Evolutionary conservation across 2,888 invertebrate genomes (phyloP), one percentile per base, ranked within the genome.

Genomic region (Diadegma fenestrale): DNA sequence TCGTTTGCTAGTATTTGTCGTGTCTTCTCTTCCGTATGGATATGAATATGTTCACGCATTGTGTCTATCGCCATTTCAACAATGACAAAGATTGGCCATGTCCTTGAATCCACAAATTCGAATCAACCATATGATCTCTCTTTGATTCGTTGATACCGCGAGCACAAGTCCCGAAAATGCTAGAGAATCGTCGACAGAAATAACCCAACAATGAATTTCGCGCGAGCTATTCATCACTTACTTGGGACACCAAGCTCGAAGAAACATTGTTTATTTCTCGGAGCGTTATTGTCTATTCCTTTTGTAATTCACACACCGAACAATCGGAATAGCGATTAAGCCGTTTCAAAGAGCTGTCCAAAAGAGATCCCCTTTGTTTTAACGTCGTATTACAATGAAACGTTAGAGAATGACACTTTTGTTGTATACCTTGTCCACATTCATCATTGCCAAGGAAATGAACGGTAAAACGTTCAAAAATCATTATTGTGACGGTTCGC

Each of bases 51-150:
- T 72, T 8, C 26, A 17, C 37, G 19, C 51, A 64, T 33, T 83
- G 87, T 81, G 84, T 80, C 58, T 88, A 90, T 91, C 91, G 91
- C 91, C 87, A 85, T 71, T 80, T 80, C 80, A 89, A 91, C 90
- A 91, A 91, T 91, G 88, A 88, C 86, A 85, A 78, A 82, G 86
- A 45, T 54, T 58, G 61, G 41, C 26, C 45, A 19, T 45, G 19
- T 14, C 22, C 14, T 43, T 33, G 41, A 43, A 71, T 75, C 58
- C 33, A 37, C 68, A 54, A 73, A 63, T 19, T 22, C 61, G 10
- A 51, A 33, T 73, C 5, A 14, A 45, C n/a, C n/a, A 54, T 10
- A 75, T 54, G 54, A n/a, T 76, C 48, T 26, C 14, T 76, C 48
- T 26, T 12, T n/a, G 26, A 43, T 51, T 54, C 14, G 48, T 1